Conservation (phyloP, 2,888 invertebrate species). For the Latrodectus hesperus region DNA sequence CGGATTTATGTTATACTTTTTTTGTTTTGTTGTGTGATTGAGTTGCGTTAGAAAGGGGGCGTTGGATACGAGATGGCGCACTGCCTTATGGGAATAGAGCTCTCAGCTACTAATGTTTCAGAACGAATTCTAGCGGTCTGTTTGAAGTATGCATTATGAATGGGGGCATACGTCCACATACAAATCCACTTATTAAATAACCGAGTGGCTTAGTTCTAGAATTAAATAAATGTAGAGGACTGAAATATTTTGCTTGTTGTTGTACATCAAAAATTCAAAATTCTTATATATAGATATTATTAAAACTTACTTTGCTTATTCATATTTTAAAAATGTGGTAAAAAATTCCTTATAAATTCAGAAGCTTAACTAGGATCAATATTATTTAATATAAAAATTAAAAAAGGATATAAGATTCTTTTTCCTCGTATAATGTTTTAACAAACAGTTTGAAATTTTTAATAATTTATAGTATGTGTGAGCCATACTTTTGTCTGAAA, state of each 20-base stretch:
- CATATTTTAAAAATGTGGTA: too few relatives aligned
- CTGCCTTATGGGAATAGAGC: constrained; percentile 30
- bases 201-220: neutral
- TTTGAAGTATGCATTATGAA: constrained; percentile 21
- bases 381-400: too few relatives aligned
- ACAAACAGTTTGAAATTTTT: too few relatives aligned
- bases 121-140: constrained; percentile 39
- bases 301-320: too few relatives aligned
- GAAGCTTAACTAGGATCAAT: too few relatives aligned
- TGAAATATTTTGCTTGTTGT: neutral
- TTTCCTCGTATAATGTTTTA: too few relatives aligned
- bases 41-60: constrained; percentile 5
- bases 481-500: too few relatives aligned
- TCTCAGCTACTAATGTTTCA: constrained; percentile 23
- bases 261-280: too few relatives aligned
- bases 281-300: too few relatives aligned
- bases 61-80: constrained; percentile 9
- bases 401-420: too few relatives aligned
- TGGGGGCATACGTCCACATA: neutral
- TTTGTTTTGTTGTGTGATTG: neutral
- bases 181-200: neutral
- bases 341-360: too few relatives aligned
- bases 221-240: neutral
- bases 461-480: too few relatives aligned
- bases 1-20: neutral